phyloP scores from a whole-genome alignment of 2,797 vertebrate species.

The Coendou prehensilis region DNA sequence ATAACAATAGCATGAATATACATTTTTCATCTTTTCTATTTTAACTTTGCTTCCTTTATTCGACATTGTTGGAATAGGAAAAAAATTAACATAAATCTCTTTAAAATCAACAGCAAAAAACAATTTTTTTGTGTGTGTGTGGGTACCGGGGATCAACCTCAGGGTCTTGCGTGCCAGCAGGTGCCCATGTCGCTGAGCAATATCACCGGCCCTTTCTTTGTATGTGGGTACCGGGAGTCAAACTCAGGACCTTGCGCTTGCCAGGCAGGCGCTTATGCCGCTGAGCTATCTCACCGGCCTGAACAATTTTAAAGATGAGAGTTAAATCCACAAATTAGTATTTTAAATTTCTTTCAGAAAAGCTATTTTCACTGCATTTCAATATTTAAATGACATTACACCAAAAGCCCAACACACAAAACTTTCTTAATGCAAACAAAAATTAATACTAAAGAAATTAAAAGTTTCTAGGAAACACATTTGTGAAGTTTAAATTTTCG shows the following conservation, averaged over 20 bases:
- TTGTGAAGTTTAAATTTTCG: constrained; percentile 7
- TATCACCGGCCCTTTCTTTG: no score
- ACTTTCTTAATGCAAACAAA: constrained; percentile 22
- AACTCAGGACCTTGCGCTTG: no score
- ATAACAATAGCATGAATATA: constrained; percentile 44
- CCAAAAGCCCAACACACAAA: background rate
- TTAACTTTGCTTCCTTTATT: constrained; percentile 24
- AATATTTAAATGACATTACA: constrained; percentile 38
- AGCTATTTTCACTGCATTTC: constrained; percentile 12
- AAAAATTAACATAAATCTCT: background rate
- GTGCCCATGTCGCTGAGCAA: no score
- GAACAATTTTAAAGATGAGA: background rate
- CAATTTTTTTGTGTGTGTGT: no score
- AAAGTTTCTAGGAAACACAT: constrained; percentile 53
- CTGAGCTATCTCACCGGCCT: no score
- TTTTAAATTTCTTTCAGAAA: constrained; percentile 63
- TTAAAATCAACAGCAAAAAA: constrained; percentile 1
- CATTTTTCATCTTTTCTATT: constrained; percentile 10
- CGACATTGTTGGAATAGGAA: background rate
- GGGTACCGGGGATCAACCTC: no score
- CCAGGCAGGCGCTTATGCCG: no score
- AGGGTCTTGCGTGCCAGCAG: no score
- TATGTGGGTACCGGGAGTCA: no score
- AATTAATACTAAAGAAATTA: constrained; percentile 7
- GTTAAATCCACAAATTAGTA: background rate